Evolutionary conservation across 2,797 vertebrate species (phyloP).

Genomic region (Remorina albescens): DNA sequence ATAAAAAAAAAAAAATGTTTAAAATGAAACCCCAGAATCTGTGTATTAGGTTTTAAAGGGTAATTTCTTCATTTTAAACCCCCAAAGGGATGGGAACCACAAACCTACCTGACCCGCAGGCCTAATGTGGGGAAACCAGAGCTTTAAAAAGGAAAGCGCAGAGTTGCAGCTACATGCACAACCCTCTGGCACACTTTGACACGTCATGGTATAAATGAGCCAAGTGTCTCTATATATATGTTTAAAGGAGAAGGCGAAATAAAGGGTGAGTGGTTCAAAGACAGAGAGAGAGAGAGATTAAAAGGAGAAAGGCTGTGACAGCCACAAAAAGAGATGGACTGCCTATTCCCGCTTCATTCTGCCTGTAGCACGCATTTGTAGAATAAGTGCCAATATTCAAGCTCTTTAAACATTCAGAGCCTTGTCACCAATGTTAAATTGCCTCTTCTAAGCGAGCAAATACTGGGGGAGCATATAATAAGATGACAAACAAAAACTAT

Average conservation of each 20-base stretch:
- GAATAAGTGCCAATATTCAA: constrained; percentile 34
- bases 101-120: not conserved
- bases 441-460: constrained; percentile 40
- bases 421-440: constrained; percentile 62
- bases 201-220: constrained; percentile 6
- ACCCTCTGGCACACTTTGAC: not conserved
- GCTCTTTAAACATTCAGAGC: constrained; percentile 53
- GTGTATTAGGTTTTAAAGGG: not conserved
- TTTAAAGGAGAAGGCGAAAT: not conserved
- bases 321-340: constrained; percentile 22
- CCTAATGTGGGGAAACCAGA: not conserved
- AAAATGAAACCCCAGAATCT: not conserved
- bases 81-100: not conserved
- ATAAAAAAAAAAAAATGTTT: too few species aligned
- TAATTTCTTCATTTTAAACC: too few species aligned
- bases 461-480: constrained; percentile 30
- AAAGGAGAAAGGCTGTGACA: too few species aligned
- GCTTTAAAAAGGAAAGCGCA: not conserved
- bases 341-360: constrained; percentile 21
- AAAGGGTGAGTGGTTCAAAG: not conserved
- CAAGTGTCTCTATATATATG: constrained; percentile 4
- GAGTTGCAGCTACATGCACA: not conserved
- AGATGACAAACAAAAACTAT: constrained; percentile 57
- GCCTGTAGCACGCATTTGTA: constrained; percentile 39
- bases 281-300: not conserved